Percentiles rank a stretch among this genome's conserved stretches.
Evolutionary conservation across 2,113 vertebrate species (phyloP).

Genomic region (Eublepharis macularius): DNA sequence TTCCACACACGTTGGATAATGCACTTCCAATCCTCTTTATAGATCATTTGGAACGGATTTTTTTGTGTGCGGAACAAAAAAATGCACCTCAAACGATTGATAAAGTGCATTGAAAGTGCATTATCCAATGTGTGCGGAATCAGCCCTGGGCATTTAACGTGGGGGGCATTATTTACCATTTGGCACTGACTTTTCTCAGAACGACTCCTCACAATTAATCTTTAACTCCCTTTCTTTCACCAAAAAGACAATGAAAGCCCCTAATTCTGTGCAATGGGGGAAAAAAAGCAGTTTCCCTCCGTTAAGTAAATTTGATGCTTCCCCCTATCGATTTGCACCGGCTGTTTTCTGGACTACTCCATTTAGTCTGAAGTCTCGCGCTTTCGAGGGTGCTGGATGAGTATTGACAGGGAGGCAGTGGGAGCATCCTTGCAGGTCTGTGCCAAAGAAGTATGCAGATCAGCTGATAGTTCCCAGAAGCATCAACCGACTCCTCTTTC

Average conservation of each 20-base stretch:
- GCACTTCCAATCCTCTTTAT: no score
- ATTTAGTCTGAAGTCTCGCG: not conserved
- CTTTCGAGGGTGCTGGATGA: not conserved
- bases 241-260: no score
- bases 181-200: not conserved
- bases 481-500: not conserved
- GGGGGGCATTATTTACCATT: not conserved
- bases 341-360: not conserved
- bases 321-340: constrained; percentile 2
- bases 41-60: no score
- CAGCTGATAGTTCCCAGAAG: not conserved
- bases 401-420: accelerated
- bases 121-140: no score
- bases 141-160: no score
- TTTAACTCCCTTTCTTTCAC: not conserved
- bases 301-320: not conserved
- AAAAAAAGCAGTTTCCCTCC: not conserved
- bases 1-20: no score
- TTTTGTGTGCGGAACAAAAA: no score
- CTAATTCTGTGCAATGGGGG: constrained; percentile 1
- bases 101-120: no score
- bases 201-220: not conserved
- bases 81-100: no score
- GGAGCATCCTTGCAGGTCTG: not conserved
- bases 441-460: no score